Conservation (phyloP, 2,888 invertebrate species). For the Drosophila recens region DNA sequence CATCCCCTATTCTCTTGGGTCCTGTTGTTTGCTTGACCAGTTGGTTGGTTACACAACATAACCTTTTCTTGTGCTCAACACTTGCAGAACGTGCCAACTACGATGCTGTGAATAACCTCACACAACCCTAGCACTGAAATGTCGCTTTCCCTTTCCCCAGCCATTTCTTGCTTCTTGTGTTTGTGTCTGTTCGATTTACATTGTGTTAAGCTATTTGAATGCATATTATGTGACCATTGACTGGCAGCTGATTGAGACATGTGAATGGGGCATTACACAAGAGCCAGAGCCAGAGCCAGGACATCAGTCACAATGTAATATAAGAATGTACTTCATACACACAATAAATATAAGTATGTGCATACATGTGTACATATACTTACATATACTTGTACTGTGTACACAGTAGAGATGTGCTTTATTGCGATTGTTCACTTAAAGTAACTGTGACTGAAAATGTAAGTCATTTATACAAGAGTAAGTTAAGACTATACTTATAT, state of each 20-base stretch:
- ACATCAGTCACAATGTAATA: conserved; percentile 13
- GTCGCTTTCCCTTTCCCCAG: not conserved
- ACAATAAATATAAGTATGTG: not conserved
- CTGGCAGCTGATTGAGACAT: conserved; percentile 35
- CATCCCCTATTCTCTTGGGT: not conserved
- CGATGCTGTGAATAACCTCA: conserved; percentile 12
- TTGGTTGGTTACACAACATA: conserved; percentile 45
- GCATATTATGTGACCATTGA: conserved; percentile 37
- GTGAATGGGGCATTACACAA: conserved; percentile 34
- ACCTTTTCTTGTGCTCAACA: conserved; percentile 26
- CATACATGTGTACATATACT: not conserved
- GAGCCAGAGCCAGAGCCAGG: not conserved
- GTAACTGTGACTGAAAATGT: not conserved
- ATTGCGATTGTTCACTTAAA: not conserved
- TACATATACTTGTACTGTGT: not conserved
- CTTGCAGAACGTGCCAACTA: conserved; percentile 19
- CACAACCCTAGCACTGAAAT: not conserved
- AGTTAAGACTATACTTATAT: not conserved
- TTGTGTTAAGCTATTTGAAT: conserved; percentile 30
- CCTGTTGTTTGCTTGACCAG: conserved; percentile 2
- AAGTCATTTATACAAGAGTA: not conserved
- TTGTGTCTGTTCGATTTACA: conserved; percentile 19
- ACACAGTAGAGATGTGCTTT: not conserved
- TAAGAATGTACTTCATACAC: not conserved
- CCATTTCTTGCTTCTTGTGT: conserved; percentile 4